Base-by-base conservation (phyloP, 2,797 vertebrate genomes). In the Onychomys leucogaster region DNA sequence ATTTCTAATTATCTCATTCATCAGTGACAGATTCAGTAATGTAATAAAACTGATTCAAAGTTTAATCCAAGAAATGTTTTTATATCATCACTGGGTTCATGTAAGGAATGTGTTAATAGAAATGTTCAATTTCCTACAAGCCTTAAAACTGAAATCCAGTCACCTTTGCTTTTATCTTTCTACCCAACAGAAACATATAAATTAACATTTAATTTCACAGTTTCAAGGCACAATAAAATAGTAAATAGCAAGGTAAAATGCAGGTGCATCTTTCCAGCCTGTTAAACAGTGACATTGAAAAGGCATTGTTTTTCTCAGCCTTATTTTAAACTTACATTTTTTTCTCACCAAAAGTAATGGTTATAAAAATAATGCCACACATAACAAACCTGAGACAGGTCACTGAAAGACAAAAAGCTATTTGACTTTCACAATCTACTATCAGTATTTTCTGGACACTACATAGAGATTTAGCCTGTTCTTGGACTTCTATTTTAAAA, bases 131-230 rank as follows among this genome's bases (percentile, higher is more conserved):
- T 1, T 73, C 27, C 37, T 67, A 46, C 23, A 88, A 81, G 17
- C 16, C 19, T 94, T 89, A 57, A 88, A 89, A 90, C 7, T 75
- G 34, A 94, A 94, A 94, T 8, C 19, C 0, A 63, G 49, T 90
- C 67, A 81, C 14, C 27, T 81, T 71, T 89, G 41, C 17, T 41
- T 67, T 96, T 94, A 73, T 49, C 59, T 89, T 96, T 71, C 17
- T 87, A 85, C 52, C 63, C 75, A 43, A 82, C 14, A 90, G 61
- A 88, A 92, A 67, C 1, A 11, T 52, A 6, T 93, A 91, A 71
- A 29, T 88, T 96, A 83, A 69, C 85, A 92, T 90, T 95, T 93
- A 97, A 94, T 94, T 95, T 96, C 90, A 96, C 52, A 94, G 81
- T 86, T 89, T 92, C 46, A 59, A 77, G 14, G 5, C 19, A 92